A percentile compares a stretch with the other conserved stretches of the same genome.
Conservation (phyloP, 2,113 vertebrate genomes). For the Pseudorasbora parva region DNA sequence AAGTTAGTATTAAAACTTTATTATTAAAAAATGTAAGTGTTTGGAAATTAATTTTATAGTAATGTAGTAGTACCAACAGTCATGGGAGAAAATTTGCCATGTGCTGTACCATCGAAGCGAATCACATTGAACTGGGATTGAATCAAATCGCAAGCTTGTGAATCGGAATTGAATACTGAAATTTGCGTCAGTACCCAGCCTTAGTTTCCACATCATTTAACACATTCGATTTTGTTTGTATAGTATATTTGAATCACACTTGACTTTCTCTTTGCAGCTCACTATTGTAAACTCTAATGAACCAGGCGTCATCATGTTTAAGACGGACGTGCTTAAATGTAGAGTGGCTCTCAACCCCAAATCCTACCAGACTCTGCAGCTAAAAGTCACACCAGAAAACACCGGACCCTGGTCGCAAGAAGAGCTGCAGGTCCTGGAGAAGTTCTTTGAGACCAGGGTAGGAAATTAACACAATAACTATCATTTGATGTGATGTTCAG, state of each 20-base stretch:
- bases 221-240: not conserved
- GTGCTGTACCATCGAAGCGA: too few species aligned
- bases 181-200: too few species aligned
- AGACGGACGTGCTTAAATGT: slow-evolving; percentile 95
- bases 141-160: too few species aligned
- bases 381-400: slow-evolving; percentile 98
- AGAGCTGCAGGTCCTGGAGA: slow-evolving; percentile 96
- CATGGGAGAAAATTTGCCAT: too few species aligned
- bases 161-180: too few species aligned
- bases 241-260: not conserved
- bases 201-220: not conserved
- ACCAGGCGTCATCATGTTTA: slow-evolving; percentile 98
- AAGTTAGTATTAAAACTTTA: too few species aligned
- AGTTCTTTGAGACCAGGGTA: slow-evolving; percentile 98
- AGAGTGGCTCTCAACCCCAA: slow-evolving; percentile 96
- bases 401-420: slow-evolving; percentile 95
- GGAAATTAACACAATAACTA: slow-evolving; percentile 5
- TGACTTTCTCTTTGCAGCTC: slow-evolving; percentile 74
- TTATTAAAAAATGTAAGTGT: too few species aligned
- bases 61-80: too few species aligned
- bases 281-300: slow-evolving; percentile 97
- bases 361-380: slow-evolving; percentile 96
- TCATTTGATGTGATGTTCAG: not conserved
- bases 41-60: too few species aligned
- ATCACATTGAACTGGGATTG: too few species aligned